Conservation (phyloP, 2,797 vertebrate species). For the Eulemur coronatus region DNA sequence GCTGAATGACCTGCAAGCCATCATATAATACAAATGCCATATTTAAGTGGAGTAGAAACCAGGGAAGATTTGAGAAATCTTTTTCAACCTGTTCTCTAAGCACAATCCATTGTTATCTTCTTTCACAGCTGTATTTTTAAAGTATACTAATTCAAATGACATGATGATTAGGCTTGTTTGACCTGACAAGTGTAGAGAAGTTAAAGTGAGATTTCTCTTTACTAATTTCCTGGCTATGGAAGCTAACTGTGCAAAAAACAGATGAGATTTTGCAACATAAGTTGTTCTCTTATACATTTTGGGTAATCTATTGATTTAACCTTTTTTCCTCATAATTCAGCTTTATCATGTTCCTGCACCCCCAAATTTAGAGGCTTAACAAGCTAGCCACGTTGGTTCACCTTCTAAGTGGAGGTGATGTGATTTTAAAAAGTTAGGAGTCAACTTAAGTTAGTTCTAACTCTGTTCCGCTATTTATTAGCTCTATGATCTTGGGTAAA, state of each 20-base stretch:
- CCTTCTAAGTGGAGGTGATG: conserved; percentile 23
- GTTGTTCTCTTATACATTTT: neutral
- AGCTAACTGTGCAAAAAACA: neutral
- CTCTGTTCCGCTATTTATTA: conserved; percentile 3
- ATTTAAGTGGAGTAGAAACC: neutral
- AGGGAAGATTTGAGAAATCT: neutral
- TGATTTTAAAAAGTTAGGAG: neutral
- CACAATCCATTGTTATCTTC: neutral
- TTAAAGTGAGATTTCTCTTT: neutral
- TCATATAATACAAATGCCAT: neutral
- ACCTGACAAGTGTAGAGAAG: conserved; percentile 8
- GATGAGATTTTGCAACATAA: conserved; percentile 2
- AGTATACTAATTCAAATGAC: conserved; percentile 26
- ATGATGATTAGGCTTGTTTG: conserved; percentile 4
- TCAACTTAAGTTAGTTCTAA: conserved; percentile 15
- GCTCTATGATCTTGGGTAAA: neutral
- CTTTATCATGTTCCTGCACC: neutral
- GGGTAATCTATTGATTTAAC: neutral
- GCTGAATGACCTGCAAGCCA: neutral
- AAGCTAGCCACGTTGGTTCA: conserved; percentile 11
- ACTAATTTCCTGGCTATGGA: neutral
- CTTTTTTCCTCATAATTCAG: neutral
- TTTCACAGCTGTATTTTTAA: conserved; percentile 42
- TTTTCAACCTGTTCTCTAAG: conserved; percentile 24
- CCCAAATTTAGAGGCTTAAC: neutral